Conservation (phyloP, 2,113 vertebrate species). For the Crotalus viridis region DNA sequence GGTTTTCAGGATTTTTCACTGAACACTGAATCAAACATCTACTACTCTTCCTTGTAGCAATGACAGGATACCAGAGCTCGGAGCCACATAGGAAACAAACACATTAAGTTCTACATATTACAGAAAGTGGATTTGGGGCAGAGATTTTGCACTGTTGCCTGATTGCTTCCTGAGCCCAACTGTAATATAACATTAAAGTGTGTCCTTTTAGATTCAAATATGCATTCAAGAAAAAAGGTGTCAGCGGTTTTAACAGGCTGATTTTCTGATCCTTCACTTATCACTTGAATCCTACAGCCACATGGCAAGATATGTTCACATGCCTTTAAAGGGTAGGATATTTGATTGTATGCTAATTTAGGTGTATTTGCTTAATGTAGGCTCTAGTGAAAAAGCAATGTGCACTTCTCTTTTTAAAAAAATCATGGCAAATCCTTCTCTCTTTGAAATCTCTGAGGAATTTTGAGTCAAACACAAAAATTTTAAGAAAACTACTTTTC, state of each 20-base stretch:
- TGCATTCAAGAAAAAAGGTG: background rate
- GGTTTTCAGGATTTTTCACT: constrained; percentile 18
- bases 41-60: background rate
- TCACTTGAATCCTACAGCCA: background rate
- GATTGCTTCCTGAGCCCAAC: background rate
- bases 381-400: background rate
- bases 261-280: background rate
- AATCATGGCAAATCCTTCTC: background rate
- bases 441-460: background rate
- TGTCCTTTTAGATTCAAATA: background rate
- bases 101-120: background rate
- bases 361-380: background rate
- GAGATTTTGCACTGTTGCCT: background rate
- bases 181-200: background rate
- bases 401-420: background rate
- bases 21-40: background rate
- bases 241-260: background rate
- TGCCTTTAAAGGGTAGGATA: background rate
- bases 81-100: background rate
- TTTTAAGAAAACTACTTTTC: background rate
- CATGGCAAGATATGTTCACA: background rate
- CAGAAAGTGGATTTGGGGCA: background rate
- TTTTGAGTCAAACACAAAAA: background rate
- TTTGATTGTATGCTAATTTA: background rate
- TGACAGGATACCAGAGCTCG: background rate